phyloP scores from a whole-genome alignment of 2,113 vertebrate species.

The Myrmecophaga tridactyla region DNA sequence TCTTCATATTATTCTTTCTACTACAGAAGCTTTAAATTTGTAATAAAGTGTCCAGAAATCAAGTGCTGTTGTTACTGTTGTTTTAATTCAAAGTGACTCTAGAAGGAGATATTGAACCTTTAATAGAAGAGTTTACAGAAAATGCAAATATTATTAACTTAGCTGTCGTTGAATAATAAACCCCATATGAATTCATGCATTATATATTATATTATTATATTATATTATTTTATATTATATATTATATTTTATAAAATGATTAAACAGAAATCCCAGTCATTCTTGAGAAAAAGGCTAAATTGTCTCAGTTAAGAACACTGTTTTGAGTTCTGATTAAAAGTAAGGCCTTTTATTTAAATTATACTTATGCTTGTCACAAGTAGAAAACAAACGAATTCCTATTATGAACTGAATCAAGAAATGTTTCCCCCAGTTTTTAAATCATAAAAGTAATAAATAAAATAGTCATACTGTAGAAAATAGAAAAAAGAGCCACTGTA shows the following conservation, averaged over 20 bases:
- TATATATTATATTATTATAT: too few relatives aligned
- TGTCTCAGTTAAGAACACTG: neutral
- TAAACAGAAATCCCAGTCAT: neutral
- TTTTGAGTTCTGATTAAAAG: conserved; percentile 16
- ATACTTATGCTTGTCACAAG: neutral
- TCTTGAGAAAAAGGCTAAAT: neutral
- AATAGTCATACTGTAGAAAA: neutral
- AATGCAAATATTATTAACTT: conserved; percentile 23
- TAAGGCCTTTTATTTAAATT: conserved; percentile 5
- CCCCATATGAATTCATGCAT: neutral
- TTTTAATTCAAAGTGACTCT: neutral
- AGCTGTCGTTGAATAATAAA: neutral
- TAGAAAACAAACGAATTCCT: neutral
- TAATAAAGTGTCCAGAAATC: neutral
- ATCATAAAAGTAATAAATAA: neutral
- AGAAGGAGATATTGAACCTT: neutral
- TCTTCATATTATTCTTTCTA: conserved; percentile 7
- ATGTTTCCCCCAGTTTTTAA: neutral
- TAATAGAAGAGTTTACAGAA: neutral
- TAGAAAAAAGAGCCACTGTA: neutral
- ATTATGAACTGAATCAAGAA: neutral
- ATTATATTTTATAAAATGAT: too few relatives aligned
- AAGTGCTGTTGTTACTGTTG: neutral
- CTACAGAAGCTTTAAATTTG: neutral
- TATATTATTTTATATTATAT: too few relatives aligned